Base-by-base conservation (phyloP, 2,888 invertebrate genomes). In the Thymelicus acteon region DNA sequence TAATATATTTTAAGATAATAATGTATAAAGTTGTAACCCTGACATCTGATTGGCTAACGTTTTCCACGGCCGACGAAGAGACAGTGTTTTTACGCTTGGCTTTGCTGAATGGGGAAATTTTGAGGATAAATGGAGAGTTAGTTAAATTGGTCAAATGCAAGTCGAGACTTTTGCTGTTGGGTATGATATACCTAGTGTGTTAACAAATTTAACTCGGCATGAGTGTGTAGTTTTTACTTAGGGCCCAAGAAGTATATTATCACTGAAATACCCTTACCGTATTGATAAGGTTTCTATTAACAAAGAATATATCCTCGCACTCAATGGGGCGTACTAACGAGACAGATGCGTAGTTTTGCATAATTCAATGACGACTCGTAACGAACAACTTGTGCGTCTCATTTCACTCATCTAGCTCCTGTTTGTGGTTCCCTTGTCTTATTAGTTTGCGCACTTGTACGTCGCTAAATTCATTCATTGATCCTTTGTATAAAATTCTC, bases 1-100 rank as follows among this genome's bases (percentile, higher is more conserved):
- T 69, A 63, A 62, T 60, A 19, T 49, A 44, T 69, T 31, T 58
- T 64, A 60, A 64, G 49, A 64, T 19, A 49, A 60, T 48, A 39
- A n/a, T 70, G 69, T 70, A 63, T 68, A 67, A 58, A 69, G 40
- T 57, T 69, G 63, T 64, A 70, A 70, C 69, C 69, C 69, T 70
- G 69, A 64, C 39, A 58, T 70, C 63, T 70, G 63, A 64, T 58
- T 63, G 58, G 63, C 69, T 70, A 70, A 70, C 69, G 69, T 70
- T 70, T 70, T 70, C 70, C 70, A 70, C 64, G 64, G 70, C 70
- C 70, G 70, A 70, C 60, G 64, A 60, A 44, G 60, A 52, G 60
- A 64, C 49, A 60, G 48, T 64, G 58, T 66, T 70, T 69, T 61
- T 58, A 49, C 60, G 63, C 64, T 70, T 70, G 63, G 70, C 70